Percentiles rank a stretch among this genome's conserved stretches.
Conservation (phyloP, 2,797 vertebrate genomes). For the Hippocampus kuda region DNA sequence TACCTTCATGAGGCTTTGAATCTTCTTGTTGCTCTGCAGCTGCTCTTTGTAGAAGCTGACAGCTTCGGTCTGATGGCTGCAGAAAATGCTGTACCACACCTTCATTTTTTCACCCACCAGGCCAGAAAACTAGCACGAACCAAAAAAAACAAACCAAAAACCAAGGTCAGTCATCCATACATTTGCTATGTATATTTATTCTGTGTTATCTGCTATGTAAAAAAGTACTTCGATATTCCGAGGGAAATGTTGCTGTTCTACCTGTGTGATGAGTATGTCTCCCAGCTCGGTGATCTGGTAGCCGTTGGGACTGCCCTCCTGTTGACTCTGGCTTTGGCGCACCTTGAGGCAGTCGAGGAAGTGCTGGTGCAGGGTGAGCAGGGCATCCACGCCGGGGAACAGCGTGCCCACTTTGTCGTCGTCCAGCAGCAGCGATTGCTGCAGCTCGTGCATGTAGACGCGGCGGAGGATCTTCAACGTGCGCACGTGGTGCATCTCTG, state of each 20-base stretch:
- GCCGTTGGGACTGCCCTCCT: slow-evolving; percentile 70
- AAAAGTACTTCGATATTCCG: too few species aligned
- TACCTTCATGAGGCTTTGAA: slow-evolving; percentile 81
- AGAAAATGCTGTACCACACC: slow-evolving; percentile 76
- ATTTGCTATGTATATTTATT: neutral
- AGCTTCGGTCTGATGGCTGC: slow-evolving; percentile 75
- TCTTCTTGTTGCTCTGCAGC: slow-evolving; percentile 84
- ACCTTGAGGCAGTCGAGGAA: slow-evolving; percentile 77
- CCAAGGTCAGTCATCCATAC: neutral
- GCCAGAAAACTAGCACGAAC: slow-evolving; percentile 79
- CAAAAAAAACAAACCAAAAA: neutral
- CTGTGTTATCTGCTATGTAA: too few species aligned
- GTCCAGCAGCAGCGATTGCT: slow-evolving; percentile 69
- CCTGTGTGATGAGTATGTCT: slow-evolving; percentile 80
- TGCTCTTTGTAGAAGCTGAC: slow-evolving; percentile 79
- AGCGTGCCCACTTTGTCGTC: slow-evolving; percentile 62
- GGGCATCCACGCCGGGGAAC: slow-evolving; percentile 67
- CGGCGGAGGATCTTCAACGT: slow-evolving; percentile 80
- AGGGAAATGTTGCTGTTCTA: slow-evolving; percentile 29
- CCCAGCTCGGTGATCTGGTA: slow-evolving; percentile 78
- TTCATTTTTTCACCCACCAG: slow-evolving; percentile 70
- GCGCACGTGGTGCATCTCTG: slow-evolving; percentile 86
- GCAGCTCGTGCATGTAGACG: slow-evolving; percentile 77
- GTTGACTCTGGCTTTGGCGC: slow-evolving; percentile 63
- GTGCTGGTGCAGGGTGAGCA: slow-evolving; percentile 70